Percentiles rank a stretch among this genome's conserved stretches.
phyloP scores from a whole-genome alignment of 1,140 invertebrate species.

The Meloidogyne exigua region DNA sequence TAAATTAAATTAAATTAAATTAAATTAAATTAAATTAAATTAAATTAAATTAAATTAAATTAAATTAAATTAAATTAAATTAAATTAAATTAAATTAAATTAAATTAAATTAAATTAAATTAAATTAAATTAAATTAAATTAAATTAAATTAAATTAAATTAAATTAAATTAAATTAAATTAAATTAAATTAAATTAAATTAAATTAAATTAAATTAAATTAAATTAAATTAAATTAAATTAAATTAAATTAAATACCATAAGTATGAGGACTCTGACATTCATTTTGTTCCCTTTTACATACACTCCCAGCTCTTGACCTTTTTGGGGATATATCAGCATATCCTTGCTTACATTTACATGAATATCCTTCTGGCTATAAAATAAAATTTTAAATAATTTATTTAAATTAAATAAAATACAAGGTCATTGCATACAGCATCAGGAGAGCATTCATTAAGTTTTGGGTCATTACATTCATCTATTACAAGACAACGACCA shows the following conservation, averaged over 20 bases:
- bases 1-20: too few species aligned
- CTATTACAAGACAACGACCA: slow-evolving; percentile 63
- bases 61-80: not conserved
- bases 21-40: not conserved
- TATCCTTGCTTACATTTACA: slow-evolving; percentile 57
- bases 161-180: not conserved
- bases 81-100: not conserved
- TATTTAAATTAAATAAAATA: not conserved
- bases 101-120: too few species aligned
- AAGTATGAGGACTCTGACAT: slow-evolving; percentile 19
- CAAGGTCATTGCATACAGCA: slow-evolving; percentile 59
- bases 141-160: too few species aligned
- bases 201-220: not conserved
- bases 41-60: too few species aligned
- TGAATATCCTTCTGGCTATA: slow-evolving; percentile 54
- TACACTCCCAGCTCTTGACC: slow-evolving; percentile 34
- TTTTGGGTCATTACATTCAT: slow-evolving; percentile 55
- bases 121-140: not conserved
- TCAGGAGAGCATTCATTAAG: slow-evolving; percentile 55
- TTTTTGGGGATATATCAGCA: slow-evolving; percentile 55
- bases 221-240: not conserved
- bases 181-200: too few species aligned
- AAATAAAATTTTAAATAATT: not conserved
- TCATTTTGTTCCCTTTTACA: slow-evolving; percentile 23
- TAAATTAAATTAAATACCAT: not conserved